These are phyloP conservation scores for Drosophila rellima DNA, from an alignment of 2,888 invertebrate species.

Conservation along the genomic window DNA sequence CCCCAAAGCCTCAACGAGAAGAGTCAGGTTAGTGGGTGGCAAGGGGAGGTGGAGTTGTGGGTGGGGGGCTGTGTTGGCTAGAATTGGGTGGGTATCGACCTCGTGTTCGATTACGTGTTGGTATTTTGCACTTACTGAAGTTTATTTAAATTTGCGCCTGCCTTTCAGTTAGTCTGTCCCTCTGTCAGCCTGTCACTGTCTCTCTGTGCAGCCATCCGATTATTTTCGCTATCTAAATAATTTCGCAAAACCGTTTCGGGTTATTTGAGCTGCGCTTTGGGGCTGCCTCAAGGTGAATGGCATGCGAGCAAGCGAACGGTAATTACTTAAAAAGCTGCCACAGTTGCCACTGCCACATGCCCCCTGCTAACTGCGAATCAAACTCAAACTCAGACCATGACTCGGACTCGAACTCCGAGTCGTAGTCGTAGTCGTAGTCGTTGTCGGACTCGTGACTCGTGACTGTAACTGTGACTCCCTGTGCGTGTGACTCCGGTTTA, in stretches of 20 bases:
- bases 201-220: slow-evolving; percentile 54
- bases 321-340: slow-evolving; percentile 73
- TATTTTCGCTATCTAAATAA: slow-evolving; percentile 79
- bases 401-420: slow-evolving; percentile 3
- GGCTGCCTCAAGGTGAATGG: slow-evolving; percentile 77
- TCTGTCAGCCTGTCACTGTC: slow-evolving; percentile 8
- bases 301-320: slow-evolving; percentile 54
- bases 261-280: slow-evolving; percentile 65
- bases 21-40: slow-evolving; percentile 7
- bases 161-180: slow-evolving; percentile 12
- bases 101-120: slow-evolving; percentile 49
- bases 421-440: slow-evolving; percentile 2
- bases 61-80: neutral
- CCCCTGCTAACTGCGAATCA: slow-evolving; percentile 1
- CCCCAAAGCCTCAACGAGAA: slow-evolving; percentile 23
- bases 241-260: slow-evolving; percentile 72
- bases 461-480: slow-evolving; percentile 21
- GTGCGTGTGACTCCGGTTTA: slow-evolving; percentile 67
- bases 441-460: slow-evolving; percentile 30
- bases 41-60: neutral
- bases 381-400: slow-evolving; percentile 22
- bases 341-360: slow-evolving; percentile 4
- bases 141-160: slow-evolving; percentile 65
- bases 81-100: slow-evolving; percentile 23
- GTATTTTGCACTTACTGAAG: slow-evolving; percentile 57